phyloP scores from a whole-genome alignment of 2,888 invertebrate species.

The Leptura quadrifasciata region DNA sequence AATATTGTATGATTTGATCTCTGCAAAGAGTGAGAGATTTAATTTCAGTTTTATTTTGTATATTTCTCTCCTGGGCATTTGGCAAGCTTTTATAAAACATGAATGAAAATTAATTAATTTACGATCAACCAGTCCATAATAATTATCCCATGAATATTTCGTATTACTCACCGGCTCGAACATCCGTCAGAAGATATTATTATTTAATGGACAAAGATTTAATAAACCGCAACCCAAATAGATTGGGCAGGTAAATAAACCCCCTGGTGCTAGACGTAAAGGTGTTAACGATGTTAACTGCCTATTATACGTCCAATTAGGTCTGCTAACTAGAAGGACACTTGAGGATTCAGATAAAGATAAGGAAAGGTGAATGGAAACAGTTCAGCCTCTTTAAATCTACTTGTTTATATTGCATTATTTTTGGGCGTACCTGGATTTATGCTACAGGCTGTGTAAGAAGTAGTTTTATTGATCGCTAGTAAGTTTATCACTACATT shows the following conservation, averaged over 20 bases:
- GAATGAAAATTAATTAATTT: background rate
- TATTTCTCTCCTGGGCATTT: too few species aligned
- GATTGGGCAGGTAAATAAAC: constrained; percentile 25
- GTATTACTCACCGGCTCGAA: background rate
- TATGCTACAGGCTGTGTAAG: background rate
- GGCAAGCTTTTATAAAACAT: background rate
- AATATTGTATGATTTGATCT: too few species aligned
- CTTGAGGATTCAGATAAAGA: constrained; percentile 15
- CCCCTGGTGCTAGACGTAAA: constrained; percentile 29
- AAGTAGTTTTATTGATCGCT: background rate
- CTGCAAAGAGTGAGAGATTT: too few species aligned
- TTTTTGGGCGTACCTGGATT: background rate
- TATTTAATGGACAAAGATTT: constrained; percentile 15
- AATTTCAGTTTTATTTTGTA: too few species aligned
- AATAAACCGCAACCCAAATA: background rate
- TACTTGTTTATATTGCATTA: background rate
- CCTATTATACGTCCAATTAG: constrained; percentile 48
- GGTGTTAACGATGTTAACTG: constrained; percentile 48
- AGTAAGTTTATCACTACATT: too few species aligned
- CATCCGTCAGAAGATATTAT: background rate
- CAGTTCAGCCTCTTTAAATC: background rate
- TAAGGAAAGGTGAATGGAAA: constrained; percentile 23
- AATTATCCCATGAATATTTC: background rate
- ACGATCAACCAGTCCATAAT: background rate
- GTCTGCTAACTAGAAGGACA: constrained; percentile 22